Conservation (phyloP, 2,888 invertebrate species). For the Eilema caniola region DNA sequence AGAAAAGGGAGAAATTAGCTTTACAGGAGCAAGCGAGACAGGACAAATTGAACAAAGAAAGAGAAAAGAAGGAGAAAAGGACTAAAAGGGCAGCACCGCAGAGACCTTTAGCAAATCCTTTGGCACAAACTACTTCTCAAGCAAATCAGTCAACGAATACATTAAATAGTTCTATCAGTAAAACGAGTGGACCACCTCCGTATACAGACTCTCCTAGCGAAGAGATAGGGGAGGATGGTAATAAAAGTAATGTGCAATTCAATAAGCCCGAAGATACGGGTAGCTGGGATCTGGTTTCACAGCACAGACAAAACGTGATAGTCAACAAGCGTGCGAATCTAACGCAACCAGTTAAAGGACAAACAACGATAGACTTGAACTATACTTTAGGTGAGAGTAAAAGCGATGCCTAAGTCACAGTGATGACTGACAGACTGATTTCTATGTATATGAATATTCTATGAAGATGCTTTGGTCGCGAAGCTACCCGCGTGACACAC, state of each 20-base stretch:
- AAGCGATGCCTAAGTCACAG: constrained; percentile 59
- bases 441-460: not conserved
- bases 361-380: constrained; percentile 69
- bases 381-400: constrained; percentile 65
- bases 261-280: constrained; percentile 66
- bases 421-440: not conserved
- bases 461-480: no score
- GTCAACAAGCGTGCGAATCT: constrained; percentile 60
- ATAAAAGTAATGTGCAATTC: constrained; percentile 69
- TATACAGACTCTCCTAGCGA: constrained; percentile 58
- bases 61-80: constrained; percentile 51
- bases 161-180: constrained; percentile 78
- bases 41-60: constrained; percentile 46
- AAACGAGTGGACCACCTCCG: constrained; percentile 76
- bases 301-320: constrained; percentile 70
- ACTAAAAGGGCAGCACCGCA: constrained; percentile 45
- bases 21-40: constrained; percentile 52
- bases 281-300: constrained; percentile 85
- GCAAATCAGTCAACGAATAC: constrained; percentile 63
- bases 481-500: no score
- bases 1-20: constrained; percentile 61
- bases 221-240: constrained; percentile 51
- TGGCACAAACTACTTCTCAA: constrained; percentile 30
- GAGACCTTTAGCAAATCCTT: constrained; percentile 35
- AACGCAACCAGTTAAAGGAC: constrained; percentile 21